Conservation (phyloP, 2,113 vertebrate genomes). For the Hiodon tergisus region DNA sequence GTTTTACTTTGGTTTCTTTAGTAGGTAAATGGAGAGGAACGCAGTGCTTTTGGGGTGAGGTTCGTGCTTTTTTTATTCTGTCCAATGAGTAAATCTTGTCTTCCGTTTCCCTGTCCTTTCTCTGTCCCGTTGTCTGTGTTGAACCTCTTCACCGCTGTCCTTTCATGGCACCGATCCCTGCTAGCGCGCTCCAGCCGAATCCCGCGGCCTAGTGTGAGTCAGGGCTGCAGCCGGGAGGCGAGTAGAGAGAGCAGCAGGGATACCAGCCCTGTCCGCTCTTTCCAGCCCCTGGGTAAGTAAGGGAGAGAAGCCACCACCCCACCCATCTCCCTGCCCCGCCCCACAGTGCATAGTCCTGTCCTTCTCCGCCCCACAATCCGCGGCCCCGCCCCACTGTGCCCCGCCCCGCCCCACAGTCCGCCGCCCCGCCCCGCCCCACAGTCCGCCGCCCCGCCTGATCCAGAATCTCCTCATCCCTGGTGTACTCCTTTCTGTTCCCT, state of each 20-base stretch:
- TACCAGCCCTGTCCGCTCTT: slow-evolving; percentile 92
- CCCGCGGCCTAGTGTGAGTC: slow-evolving; percentile 97
- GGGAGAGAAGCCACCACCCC: background rate
- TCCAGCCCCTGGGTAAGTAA: slow-evolving; percentile 90
- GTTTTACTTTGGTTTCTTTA: background rate
- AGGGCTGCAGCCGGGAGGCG: slow-evolving; percentile 97
- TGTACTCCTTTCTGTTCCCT: too few relatives aligned
- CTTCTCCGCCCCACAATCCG: background rate
- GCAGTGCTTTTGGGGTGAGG: slow-evolving; percentile 6
- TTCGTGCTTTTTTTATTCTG: slow-evolving; percentile 16
- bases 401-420: background rate
- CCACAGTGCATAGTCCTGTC: too few relatives aligned
- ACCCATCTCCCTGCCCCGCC: background rate
- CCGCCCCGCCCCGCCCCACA: background rate
- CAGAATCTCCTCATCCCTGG: too few relatives aligned
- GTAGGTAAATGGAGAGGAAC: background rate
- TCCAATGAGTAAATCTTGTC: slow-evolving; percentile 28
- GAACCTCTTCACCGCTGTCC: slow-evolving; percentile 34
- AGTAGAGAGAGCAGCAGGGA: slow-evolving; percentile 98
- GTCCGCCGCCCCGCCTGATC: too few relatives aligned
- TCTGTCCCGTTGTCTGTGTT: slow-evolving; percentile 39
- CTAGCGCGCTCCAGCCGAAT: slow-evolving; percentile 84
- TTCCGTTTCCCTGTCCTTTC: slow-evolving; percentile 51
- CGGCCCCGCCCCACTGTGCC: background rate
- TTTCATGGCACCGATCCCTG: slow-evolving; percentile 45